Conservation (phyloP, 2,888 invertebrate genomes). For the Aporophyla lueneburgensis region DNA sequence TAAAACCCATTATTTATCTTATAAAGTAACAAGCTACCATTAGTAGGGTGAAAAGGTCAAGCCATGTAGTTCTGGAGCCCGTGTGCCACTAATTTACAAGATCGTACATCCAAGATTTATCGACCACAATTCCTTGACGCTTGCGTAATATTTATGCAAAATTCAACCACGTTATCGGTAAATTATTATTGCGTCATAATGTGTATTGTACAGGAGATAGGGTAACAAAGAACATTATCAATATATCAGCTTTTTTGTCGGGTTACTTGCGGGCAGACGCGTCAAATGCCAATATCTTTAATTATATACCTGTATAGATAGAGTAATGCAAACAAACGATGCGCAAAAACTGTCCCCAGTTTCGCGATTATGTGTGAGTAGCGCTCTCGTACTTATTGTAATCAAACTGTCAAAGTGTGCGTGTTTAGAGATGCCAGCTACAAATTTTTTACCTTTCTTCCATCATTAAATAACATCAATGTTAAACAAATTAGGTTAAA, state of each 20-base stretch:
- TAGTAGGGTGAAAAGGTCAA: conserved; percentile 49
- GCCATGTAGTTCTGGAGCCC: conserved; percentile 23
- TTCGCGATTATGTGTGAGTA: too few relatives aligned
- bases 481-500: too few relatives aligned
- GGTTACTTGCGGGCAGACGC: background rate
- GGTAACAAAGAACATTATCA: too few relatives aligned
- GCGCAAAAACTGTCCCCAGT: too few relatives aligned
- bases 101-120: conserved; percentile 62
- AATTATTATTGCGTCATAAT: conserved; percentile 54
- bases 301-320: too few relatives aligned
- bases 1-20: conserved; percentile 36
- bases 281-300: background rate
- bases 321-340: too few relatives aligned
- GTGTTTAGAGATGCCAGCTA: too few relatives aligned
- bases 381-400: too few relatives aligned
- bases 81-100: conserved; percentile 35
- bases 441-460: too few relatives aligned
- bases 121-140: conserved; percentile 29
- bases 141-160: conserved; percentile 62
- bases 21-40: conserved; percentile 22
- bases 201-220: conserved; percentile 45
- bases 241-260: background rate
- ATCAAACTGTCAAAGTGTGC: too few relatives aligned
- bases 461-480: too few relatives aligned
- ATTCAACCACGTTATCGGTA: conserved; percentile 52